phyloP scores from a whole-genome alignment of 1,140 invertebrate species.

The Drosophila repleta region DNA sequence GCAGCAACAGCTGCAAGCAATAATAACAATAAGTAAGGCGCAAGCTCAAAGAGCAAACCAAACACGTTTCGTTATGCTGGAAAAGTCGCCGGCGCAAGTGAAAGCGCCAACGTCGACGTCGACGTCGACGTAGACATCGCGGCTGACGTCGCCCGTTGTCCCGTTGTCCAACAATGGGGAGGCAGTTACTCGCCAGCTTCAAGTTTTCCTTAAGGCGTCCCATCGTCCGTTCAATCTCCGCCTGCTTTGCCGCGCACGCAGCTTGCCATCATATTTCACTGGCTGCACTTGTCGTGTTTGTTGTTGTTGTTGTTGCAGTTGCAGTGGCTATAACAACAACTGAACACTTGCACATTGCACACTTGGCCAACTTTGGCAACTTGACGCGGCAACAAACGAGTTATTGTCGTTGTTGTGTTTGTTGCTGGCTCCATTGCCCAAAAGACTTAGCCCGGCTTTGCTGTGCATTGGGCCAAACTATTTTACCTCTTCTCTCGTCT shows the following conservation, averaged over 20 bases:
- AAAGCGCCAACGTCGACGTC: slow-evolving; percentile 28
- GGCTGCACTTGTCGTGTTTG: slow-evolving; percentile 66
- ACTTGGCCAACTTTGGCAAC: slow-evolving; percentile 80
- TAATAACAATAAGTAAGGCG: slow-evolving; percentile 16
- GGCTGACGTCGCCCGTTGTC: slow-evolving; percentile 9
- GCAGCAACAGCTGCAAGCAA: slow-evolving; percentile 32
- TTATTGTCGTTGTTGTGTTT: slow-evolving; percentile 45
- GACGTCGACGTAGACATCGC: slow-evolving; percentile 1
- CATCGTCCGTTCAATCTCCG: slow-evolving; percentile 7
- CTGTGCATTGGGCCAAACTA: slow-evolving; percentile 50
- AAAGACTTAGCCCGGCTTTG: slow-evolving; percentile 33
- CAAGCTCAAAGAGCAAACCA: slow-evolving; percentile 49
- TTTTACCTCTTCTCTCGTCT: slow-evolving; percentile 13
- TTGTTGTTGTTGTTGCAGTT: slow-evolving; percentile 32
- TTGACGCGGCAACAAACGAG: slow-evolving; percentile 70
- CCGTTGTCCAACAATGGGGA: slow-evolving; percentile 29
- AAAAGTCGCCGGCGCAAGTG: slow-evolving; percentile 51
- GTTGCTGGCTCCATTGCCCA: slow-evolving; percentile 37
- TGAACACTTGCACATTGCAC: slow-evolving; percentile 76
- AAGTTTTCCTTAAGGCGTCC: slow-evolving; percentile 53
- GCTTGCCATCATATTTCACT: slow-evolving; percentile 78
- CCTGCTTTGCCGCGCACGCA: slow-evolving; percentile 9
- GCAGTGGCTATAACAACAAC: slow-evolving; percentile 71
- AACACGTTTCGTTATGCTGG: slow-evolving; percentile 46
- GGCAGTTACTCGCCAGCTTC: slow-evolving; percentile 27